Evolutionary conservation across 2,797 vertebrate genomes (phyloP).

Genomic region (Scarus forsteni): DNA sequence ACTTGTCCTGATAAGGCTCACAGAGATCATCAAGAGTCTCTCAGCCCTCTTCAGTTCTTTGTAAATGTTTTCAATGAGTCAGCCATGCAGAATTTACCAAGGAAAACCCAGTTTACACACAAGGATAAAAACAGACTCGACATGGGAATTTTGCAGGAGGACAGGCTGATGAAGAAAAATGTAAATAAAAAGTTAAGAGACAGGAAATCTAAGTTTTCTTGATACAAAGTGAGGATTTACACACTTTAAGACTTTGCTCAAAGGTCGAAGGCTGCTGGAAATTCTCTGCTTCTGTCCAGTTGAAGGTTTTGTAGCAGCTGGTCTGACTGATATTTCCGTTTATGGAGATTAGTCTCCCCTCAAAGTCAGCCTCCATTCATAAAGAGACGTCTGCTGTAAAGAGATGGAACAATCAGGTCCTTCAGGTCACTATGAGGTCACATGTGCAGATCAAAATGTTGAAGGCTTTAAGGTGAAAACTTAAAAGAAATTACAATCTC

Average conservation of each 20-base stretch:
- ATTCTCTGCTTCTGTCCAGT: neutral
- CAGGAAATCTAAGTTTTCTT: neutral
- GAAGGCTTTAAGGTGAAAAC: neutral
- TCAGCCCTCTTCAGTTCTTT: neutral
- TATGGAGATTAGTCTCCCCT: constrained; percentile 32
- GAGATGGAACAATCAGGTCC: constrained; percentile 17
- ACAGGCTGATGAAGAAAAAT: neutral
- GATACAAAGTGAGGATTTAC: neutral
- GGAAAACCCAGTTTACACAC: neutral
- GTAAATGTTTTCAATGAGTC: neutral
- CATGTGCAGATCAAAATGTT: constrained; percentile 1
- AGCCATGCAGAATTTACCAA: neutral
- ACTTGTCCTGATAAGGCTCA: neutral
- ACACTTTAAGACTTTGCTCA: neutral
- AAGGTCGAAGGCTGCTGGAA: neutral
- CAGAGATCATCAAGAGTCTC: neutral
- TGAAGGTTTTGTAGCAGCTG: constrained; percentile 41
- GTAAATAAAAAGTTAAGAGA: neutral
- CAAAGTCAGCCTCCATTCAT: constrained; percentile 23
- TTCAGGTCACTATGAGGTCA: constrained; percentile 2
- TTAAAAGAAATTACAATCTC: too few species aligned
- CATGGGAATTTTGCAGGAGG: neutral
- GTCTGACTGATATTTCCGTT: constrained; percentile 33
- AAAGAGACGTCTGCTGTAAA: neutral
- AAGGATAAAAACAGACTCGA: neutral